phyloP scores from a whole-genome alignment of 2,888 invertebrate species.

The Luffia ferchaultella region DNA sequence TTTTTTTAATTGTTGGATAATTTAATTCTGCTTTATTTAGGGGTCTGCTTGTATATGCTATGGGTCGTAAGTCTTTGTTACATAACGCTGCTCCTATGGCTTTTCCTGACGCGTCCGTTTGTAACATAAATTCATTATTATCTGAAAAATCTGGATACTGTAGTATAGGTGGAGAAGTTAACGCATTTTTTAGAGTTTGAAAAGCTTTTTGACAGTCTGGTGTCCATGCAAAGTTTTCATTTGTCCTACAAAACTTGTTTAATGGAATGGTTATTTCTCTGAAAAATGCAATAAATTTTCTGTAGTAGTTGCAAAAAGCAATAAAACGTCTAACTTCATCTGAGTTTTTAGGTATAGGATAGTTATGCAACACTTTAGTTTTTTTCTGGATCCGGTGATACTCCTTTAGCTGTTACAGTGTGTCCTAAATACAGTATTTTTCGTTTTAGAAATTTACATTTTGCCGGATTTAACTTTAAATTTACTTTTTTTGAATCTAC shows the following conservation, averaged over 20 bases:
- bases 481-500: too few relatives aligned
- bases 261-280: slow-evolving; percentile 12
- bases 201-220: slow-evolving; percentile 14
- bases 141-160: slow-evolving; percentile 15
- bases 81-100: slow-evolving; percentile 12
- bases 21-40: slow-evolving; percentile 11
- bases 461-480: background rate
- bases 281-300: slow-evolving; percentile 12
- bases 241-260: slow-evolving; percentile 15
- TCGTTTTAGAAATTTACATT: background rate
- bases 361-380: background rate
- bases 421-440: background rate
- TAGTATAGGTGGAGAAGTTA: slow-evolving; percentile 12
- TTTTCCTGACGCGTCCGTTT: slow-evolving; percentile 14
- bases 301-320: slow-evolving; percentile 11
- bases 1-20: slow-evolving; percentile 13
- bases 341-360: background rate
- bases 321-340: slow-evolving; percentile 12
- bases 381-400: background rate
- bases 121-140: slow-evolving; percentile 13
- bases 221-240: slow-evolving; percentile 12
- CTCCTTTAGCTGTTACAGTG: background rate
- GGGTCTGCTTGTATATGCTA: slow-evolving; percentile 14
- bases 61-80: slow-evolving; percentile 10
- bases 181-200: slow-evolving; percentile 11